Conservation (phyloP, 1,140 invertebrate species). For the Eurosta solidaginis region DNA sequence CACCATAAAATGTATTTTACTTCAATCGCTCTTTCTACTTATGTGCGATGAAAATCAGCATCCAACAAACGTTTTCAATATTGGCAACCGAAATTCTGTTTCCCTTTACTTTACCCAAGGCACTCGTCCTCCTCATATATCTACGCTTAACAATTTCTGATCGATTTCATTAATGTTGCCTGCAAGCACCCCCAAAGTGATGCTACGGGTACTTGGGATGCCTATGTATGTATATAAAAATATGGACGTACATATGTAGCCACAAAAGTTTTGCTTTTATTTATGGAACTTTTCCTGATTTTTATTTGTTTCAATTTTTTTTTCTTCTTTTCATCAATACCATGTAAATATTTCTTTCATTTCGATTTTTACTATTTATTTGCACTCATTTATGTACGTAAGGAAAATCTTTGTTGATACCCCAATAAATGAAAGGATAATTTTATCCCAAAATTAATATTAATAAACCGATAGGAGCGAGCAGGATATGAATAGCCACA, state of each 20-base stretch:
- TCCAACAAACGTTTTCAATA: not conserved
- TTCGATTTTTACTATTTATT: conserved; percentile 14
- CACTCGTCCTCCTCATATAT: too few species aligned
- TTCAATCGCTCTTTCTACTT: not conserved
- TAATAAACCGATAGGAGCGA: conserved; percentile 4
- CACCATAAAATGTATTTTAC: not conserved
- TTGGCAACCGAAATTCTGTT: not conserved
- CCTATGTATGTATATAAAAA: not conserved
- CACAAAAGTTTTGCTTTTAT: not conserved
- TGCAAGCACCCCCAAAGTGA: conserved; percentile 6
- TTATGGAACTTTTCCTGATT: not conserved
- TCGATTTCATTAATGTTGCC: conserved; percentile 10
- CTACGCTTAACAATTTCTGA: not conserved
- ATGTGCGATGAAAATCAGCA: not conserved
- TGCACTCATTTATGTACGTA: conserved; percentile 1
- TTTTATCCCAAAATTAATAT: conserved; percentile 22
- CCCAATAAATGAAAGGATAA: not conserved
- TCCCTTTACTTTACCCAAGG: not conserved
- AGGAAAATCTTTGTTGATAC: not conserved
- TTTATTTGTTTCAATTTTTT: too few species aligned
- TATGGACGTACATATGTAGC: not conserved
- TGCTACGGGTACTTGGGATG: not conserved
- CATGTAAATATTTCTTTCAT: too few species aligned
- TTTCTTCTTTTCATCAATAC: too few species aligned
- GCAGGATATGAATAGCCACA: not conserved